Percentiles rank a stretch among this genome's conserved stretches.
Evolutionary conservation across 2,888 invertebrate species (phyloP).

Genomic region (Blastobasis lacticolella): DNA sequence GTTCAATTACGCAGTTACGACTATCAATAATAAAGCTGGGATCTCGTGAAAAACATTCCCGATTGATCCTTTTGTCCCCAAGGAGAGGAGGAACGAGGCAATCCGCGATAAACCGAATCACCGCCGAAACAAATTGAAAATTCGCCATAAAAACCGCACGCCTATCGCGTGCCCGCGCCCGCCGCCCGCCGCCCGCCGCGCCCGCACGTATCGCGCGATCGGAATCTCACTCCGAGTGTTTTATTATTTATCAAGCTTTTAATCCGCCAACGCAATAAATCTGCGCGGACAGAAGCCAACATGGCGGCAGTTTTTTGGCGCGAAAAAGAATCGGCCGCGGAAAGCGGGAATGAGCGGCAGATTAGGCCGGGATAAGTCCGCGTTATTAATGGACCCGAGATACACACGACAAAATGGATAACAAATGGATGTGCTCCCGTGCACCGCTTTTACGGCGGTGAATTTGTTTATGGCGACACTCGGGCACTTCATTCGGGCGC

Average conservation of each 20-base stretch:
- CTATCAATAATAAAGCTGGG: slow-evolving; percentile 23
- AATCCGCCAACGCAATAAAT: slow-evolving; percentile 64
- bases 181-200: slow-evolving; percentile 23
- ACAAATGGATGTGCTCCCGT: slow-evolving; percentile 46
- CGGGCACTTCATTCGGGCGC: no score
- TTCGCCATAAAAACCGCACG: slow-evolving; percentile 46
- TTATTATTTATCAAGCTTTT: slow-evolving; percentile 49
- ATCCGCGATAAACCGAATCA: slow-evolving; percentile 29
- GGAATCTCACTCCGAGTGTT: slow-evolving; percentile 30
- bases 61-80: slow-evolving; percentile 20
- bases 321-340: slow-evolving; percentile 67
- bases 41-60: slow-evolving; percentile 16
- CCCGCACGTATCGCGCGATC: slow-evolving; percentile 20
- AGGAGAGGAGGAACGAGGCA: slow-evolving; percentile 25
- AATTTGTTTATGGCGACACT: slow-evolving; percentile 17
- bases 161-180: slow-evolving; percentile 20
- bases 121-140: slow-evolving; percentile 56
- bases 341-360: slow-evolving; percentile 69
- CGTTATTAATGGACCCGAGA: slow-evolving; percentile 70
- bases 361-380: slow-evolving; percentile 65
- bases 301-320: slow-evolving; percentile 58
- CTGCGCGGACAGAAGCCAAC: slow-evolving; percentile 51
- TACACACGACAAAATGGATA: slow-evolving; percentile 62
- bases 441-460: slow-evolving; percentile 16
- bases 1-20: slow-evolving; percentile 20